phyloP scores from a whole-genome alignment of 1,140 invertebrate species.

The Rhysida immarginata region DNA sequence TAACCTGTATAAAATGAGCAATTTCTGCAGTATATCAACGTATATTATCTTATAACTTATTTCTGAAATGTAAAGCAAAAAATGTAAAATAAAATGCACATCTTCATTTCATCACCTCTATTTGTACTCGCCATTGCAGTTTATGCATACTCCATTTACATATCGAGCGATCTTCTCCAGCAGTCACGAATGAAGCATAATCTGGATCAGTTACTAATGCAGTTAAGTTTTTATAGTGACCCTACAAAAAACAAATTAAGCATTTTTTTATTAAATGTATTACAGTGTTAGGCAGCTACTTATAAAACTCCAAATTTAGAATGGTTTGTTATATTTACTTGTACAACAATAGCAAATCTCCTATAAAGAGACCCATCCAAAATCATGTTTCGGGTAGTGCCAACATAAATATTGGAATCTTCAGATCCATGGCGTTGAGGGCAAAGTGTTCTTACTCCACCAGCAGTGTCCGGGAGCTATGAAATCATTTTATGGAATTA shows the following conservation, averaged over 20 bases:
- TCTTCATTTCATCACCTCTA: constrained; percentile 23
- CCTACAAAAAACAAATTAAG: constrained; percentile 39
- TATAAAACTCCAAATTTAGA: too few relatives aligned
- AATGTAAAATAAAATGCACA: too few relatives aligned
- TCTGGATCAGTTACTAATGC: constrained; percentile 76
- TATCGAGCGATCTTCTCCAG: constrained; percentile 79
- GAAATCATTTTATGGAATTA: too few relatives aligned
- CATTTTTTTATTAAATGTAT: too few relatives aligned
- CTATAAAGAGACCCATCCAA: constrained; percentile 79
- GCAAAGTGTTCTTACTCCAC: constrained; percentile 70
- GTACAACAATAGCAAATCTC: constrained; percentile 53
- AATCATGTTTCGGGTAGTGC: constrained; percentile 83
- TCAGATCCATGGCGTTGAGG: constrained; percentile 66
- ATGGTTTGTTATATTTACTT: too few relatives aligned
- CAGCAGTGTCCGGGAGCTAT: constrained; percentile 63
- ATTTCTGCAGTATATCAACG: too few relatives aligned
- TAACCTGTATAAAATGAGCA: too few relatives aligned
- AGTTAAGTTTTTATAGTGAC: constrained; percentile 78
- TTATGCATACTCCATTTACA: constrained; percentile 76
- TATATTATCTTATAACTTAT: too few relatives aligned
- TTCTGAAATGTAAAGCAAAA: too few relatives aligned
- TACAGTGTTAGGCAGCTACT: too few relatives aligned
- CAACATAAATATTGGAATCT: constrained; percentile 80
- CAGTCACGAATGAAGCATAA: constrained; percentile 81
- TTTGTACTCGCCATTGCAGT: constrained; percentile 73